Conservation (phyloP, 2,888 invertebrate species). For the Hypomecis atomaria region DNA sequence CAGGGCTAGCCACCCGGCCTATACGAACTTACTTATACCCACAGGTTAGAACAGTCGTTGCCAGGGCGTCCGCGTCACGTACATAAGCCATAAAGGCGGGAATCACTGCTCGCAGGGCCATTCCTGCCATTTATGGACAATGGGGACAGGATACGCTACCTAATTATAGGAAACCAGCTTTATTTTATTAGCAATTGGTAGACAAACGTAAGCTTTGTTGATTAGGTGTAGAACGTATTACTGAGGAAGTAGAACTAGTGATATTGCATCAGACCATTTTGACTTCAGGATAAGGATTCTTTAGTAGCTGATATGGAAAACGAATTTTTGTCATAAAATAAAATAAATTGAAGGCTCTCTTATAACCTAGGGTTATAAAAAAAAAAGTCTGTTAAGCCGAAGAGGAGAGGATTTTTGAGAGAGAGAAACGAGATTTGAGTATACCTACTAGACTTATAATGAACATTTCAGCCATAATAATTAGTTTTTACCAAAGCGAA, state of each 20-base stretch:
- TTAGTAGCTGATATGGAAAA: neutral
- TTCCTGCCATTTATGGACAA: constrained; percentile 59
- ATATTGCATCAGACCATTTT: neutral
- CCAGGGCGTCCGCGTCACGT: constrained; percentile 49
- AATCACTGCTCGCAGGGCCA: constrained; percentile 55
- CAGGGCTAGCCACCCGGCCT: too few relatives aligned
- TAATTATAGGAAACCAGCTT: constrained; percentile 56
- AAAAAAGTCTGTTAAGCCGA: too few relatives aligned
- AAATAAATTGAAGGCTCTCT: too few relatives aligned
- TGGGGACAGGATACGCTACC: constrained; percentile 53
- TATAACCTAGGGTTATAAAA: too few relatives aligned
- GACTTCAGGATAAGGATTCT: neutral
- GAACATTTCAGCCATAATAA: too few relatives aligned
- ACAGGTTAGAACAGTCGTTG: neutral
- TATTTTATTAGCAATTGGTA: constrained; percentile 50
- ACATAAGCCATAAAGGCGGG: constrained; percentile 55
- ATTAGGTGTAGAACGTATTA: constrained; percentile 14
- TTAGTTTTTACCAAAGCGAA: too few relatives aligned
- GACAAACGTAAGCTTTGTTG: constrained; percentile 43
- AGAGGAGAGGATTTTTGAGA: too few relatives aligned
- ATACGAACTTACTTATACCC: too few relatives aligned
- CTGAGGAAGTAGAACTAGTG: too few relatives aligned
- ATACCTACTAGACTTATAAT: too few relatives aligned
- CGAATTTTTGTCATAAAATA: too few relatives aligned
- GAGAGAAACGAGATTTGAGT: too few relatives aligned